These are phyloP conservation scores for Prunella fulvescens DNA, from an alignment of 2,113 vertebrate species.

Conservation along the genomic window DNA sequence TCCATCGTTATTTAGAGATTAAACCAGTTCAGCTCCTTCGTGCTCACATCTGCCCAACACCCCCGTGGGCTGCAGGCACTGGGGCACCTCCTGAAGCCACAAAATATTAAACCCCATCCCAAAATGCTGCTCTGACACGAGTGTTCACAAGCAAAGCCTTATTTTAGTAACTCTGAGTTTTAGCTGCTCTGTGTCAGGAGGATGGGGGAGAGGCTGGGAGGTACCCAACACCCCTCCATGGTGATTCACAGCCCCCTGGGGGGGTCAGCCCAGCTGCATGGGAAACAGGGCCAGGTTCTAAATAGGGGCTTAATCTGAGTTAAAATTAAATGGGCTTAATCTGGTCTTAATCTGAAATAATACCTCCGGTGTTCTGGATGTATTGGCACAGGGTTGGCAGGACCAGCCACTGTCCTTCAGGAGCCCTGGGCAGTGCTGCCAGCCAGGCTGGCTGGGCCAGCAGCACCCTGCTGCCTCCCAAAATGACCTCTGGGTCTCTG, in stretches of 20 bases:
- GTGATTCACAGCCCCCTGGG: neutral
- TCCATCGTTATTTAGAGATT: conserved; percentile 49
- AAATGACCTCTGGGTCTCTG: neutral
- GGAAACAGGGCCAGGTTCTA: conserved; percentile 31
- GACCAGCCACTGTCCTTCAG: neutral
- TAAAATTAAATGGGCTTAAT: conserved; percentile 63
- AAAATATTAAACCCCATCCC: neutral
- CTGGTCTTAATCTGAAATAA: conserved; percentile 56
- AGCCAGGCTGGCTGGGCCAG: neutral
- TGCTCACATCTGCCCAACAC: neutral
- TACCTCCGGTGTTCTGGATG: conserved; percentile 35
- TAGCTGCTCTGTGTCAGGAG: neutral
- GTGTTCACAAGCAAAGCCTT: neutral
- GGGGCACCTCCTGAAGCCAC: neutral
- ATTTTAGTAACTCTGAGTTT: neutral
- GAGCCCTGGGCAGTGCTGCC: neutral
- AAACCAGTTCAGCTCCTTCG: neutral
- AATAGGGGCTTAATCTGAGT: conserved; percentile 55
- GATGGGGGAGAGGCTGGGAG: neutral
- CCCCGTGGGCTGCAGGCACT: neutral
- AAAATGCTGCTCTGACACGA: neutral
- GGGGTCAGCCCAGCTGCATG: neutral
- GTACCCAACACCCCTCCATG: fast-evolving
- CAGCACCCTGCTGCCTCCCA: neutral
- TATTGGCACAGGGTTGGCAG: neutral